Conservation (phyloP, 2,888 invertebrate species). For the Ariolimax columbianus region DNA sequence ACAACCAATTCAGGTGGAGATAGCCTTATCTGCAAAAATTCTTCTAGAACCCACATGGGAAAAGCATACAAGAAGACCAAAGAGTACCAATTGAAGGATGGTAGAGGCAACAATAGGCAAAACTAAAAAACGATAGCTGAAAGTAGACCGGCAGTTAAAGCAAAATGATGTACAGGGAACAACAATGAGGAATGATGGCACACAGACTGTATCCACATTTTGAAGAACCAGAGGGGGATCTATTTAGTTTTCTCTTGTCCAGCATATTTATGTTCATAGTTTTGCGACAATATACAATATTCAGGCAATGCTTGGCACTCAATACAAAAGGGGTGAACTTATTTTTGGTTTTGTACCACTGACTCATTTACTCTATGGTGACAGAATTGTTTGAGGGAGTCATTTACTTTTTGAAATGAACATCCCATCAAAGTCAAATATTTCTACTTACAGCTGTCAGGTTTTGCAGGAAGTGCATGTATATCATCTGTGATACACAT, state of each 20-base stretch:
- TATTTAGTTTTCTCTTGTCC: background rate
- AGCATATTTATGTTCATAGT: background rate
- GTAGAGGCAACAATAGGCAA: too few species aligned
- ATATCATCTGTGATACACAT: background rate
- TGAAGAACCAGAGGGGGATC: too few species aligned
- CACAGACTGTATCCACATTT: too few species aligned
- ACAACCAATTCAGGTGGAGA: background rate
- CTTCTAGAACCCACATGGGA: too few species aligned
- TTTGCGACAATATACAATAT: background rate
- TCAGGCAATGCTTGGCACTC: background rate
- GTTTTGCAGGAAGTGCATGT: background rate
- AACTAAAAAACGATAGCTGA: too few species aligned
- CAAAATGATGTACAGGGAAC: too few species aligned
- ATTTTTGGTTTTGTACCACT: background rate
- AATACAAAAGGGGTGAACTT: background rate
- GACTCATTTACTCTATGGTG: background rate
- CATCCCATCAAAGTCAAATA: background rate
- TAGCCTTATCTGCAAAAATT: too few species aligned
- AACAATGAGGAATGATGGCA: too few species aligned
- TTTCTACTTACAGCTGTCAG: constrained; percentile 8
- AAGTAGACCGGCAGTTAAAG: too few species aligned
- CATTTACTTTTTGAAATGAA: background rate
- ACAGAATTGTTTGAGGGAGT: background rate
- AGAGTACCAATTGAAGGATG: too few species aligned
- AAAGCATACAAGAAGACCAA: too few species aligned